Base-by-base conservation (phyloP, 2,113 vertebrate species). In the Herpetotheres cachinnans region DNA sequence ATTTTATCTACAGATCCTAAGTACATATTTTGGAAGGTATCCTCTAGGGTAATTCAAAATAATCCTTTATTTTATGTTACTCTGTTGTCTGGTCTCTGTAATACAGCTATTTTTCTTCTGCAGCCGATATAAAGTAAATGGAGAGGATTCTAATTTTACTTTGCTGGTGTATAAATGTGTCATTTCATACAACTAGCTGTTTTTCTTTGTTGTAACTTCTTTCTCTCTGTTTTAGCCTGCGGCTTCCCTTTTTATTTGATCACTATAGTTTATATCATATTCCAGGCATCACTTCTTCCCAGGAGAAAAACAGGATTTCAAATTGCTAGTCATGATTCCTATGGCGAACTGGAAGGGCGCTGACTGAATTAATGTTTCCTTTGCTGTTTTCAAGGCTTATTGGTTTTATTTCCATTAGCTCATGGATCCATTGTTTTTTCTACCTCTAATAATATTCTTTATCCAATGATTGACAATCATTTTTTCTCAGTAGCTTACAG, bases 181-280 rank as follows among this genome's bases (percentile, higher is more conserved):
- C 97, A 98, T 98, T 98, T 98, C 97, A 97, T 97, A 98, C 93
- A 98, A 97, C 94, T 98, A 91, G 90, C 97, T 98, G 97, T 98
- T 98, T 98, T 98, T 97, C 98, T 98, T 98, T 98, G 98, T 97
- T 98, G 95, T 97, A 97, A 97, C 97, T 97, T 98, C 95, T 97
- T 98, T 97, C 93, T 95, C 67, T 98, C 95, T 97, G 97, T 97
- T 97, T 97, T 98, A 98, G 98, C 98, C 98, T 62, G 87, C 74
- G 76, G 98, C 97, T 94, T 77, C 88, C 61, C 89, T 97, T 98
- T 98, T 98, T 98, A 98, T 98, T 98, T 98, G 97, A 98, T 98
- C 98, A 98, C 97, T 97, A 95, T 97, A 98, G 97, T 98, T 98
- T 98, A 98, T 98, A 98, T 98, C 95, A 98, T 97, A 98, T 98